Evolutionary conservation across 1,140 invertebrate genomes (phyloP).

Genomic region (Anastrepha ludens): DNA sequence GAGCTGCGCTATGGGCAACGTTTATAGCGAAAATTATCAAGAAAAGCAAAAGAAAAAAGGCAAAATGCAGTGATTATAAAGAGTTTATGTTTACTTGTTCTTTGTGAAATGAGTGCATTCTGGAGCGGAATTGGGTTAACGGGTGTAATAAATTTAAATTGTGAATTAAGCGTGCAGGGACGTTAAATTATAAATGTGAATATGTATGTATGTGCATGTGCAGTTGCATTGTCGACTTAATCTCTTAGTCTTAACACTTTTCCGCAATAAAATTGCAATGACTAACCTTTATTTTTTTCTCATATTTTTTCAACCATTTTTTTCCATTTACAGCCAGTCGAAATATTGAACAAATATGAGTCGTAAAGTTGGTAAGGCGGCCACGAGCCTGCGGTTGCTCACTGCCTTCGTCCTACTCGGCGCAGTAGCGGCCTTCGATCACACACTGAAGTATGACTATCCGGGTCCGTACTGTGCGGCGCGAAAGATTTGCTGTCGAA

Average conservation of each 20-base stretch:
- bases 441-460: slow-evolving; percentile 65
- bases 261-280: not conserved
- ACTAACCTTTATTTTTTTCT: not conserved
- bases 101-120: not conserved
- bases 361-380: slow-evolving; percentile 14
- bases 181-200: not conserved
- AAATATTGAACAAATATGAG: not conserved
- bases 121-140: not conserved
- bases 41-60: too few species aligned
- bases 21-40: too few species aligned
- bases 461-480: slow-evolving; percentile 70
- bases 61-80: too few species aligned
- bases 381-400: slow-evolving; percentile 15
- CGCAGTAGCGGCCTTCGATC: slow-evolving; percentile 61
- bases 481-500: slow-evolving; percentile 79
- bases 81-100: too few species aligned
- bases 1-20: too few species aligned
- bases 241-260: too few species aligned
- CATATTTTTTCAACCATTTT: not conserved
- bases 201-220: too few species aligned
- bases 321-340: not conserved
- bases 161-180: not conserved
- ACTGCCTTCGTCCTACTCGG: slow-evolving; percentile 38
- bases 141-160: slow-evolving; percentile 9
- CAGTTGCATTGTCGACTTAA: too few species aligned